Percentiles rank a stretch among this genome's conserved stretches.
Conservation (phyloP, 2,113 vertebrate species). For the Solenodon paradoxus region DNA sequence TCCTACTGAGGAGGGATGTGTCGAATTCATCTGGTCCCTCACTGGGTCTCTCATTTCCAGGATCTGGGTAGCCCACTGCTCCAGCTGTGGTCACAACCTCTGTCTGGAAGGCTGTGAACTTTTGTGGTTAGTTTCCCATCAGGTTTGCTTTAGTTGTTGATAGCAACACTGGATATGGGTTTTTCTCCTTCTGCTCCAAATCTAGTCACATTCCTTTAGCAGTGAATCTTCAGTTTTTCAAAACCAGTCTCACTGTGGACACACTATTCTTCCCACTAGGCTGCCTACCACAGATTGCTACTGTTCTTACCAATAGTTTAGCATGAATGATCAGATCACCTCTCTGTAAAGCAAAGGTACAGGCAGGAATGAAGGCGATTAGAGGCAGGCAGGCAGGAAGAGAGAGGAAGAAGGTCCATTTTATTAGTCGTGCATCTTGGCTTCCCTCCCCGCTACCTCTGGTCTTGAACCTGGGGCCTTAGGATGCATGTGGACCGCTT, state of each 20-base stretch:
- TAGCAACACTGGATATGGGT: neutral
- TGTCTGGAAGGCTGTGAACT: neutral
- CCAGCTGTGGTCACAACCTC: neutral
- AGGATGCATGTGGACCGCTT: no score
- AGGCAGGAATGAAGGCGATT: no score
- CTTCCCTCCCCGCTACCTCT: no score
- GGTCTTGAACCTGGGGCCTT: no score
- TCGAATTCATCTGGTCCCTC: neutral
- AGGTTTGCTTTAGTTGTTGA: neutral
- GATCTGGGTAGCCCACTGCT: neutral
- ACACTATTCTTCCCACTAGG: accelerated
- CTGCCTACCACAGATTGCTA: neutral
- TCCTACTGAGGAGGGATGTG: neutral
- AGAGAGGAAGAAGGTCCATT: no score
- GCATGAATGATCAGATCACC: no score
- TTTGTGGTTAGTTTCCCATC: neutral
- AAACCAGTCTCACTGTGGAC: neutral
- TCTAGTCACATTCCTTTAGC: neutral
- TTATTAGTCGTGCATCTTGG: no score
- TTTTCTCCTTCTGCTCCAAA: neutral
- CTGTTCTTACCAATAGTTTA: neutral
- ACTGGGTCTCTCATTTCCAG: neutral
- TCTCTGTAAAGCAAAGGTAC: no score
- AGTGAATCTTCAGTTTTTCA: neutral
- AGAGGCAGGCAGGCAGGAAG: no score